These are phyloP conservation scores for Butastur rufipennis DNA, from an alignment of 2,113 vertebrate species.

Conservation along the genomic window DNA sequence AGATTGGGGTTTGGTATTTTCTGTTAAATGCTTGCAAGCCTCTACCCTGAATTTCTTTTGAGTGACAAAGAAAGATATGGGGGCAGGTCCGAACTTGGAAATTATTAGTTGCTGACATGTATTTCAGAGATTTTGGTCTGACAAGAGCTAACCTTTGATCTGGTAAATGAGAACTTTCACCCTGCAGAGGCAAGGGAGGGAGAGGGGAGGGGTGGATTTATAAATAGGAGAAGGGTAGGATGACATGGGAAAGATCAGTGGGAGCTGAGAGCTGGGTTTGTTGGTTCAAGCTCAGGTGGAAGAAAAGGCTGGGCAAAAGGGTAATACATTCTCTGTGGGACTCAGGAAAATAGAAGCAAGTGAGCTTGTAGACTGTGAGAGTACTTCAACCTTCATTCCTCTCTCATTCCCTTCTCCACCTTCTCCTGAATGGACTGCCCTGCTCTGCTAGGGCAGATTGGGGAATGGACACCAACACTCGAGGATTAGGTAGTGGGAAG, in stretches of 20 bases:
- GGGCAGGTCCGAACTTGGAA: background rate
- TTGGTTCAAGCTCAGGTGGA: background rate
- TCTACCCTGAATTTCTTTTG: background rate
- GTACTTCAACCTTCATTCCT: background rate
- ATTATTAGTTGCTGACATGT: background rate
- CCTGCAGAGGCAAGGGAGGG: background rate
- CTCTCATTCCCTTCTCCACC: background rate
- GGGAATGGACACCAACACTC: accelerated
- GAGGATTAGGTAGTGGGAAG: background rate
- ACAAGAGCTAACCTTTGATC: constrained; percentile 7
- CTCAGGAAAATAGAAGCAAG: background rate
- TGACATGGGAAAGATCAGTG: background rate
- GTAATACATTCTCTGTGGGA: accelerated
- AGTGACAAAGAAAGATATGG: background rate
- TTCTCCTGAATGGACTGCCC: background rate
- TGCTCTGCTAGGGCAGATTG: background rate
- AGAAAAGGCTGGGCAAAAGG: background rate
- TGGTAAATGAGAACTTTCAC: constrained; percentile 11
- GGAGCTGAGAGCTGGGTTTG: background rate
- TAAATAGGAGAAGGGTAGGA: background rate
- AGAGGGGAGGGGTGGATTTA: background rate
- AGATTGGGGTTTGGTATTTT: background rate
- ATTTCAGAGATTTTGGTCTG: background rate
- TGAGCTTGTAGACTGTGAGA: background rate
- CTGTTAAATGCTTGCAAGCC: background rate